Base-by-base conservation (phyloP, 2,888 invertebrate species). In the Malacosoma neustria region DNA sequence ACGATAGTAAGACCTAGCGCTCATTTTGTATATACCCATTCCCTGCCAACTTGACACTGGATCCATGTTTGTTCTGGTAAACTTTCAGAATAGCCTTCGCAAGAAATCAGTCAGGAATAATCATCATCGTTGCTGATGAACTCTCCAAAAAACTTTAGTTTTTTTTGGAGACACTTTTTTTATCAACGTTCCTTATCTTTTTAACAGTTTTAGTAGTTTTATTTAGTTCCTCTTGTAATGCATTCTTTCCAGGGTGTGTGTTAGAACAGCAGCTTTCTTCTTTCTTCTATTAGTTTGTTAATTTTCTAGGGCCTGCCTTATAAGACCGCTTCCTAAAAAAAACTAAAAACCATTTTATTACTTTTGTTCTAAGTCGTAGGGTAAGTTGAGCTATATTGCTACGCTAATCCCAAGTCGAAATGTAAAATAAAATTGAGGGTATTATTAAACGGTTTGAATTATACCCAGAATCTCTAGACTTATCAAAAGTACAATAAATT, bases 91-190 rank as follows among this genome's bases (percentile, higher is more conserved):
- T 41, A 52, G 42, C 14, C 43, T 44, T 50, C 46, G 38, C 48
- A 47, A 40, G 48, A 52, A 48, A 51, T 39, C 46, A 52, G 43
- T 40, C 50, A 50, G 42, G 39, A 40, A 40, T 49, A 48, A 36
- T 51, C 41, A 48, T 45, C 45, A 36, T 48, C 40, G 34, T 48
- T 33, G 34, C 40, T 50, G 44, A 34, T 42, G 42, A 41, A 45
- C 36, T 48, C 45, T 46, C 46, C 42, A 38, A 41, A 30, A 39
- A 29, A 45, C 37, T 39, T 38, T 6, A 3, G 3, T 12, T 34
- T 49, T 43, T 35, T n/a, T n/a, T n/a, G n/a, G n/a, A n/a, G n/a
- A n/a, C n/a, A n/a, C 36, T 40, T 46, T 41, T 42, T 34, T 46
- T 41, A 40, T 42, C 41, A 33, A 36, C 43, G 37, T 35, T 43